These are phyloP conservation scores for Drosophila helvetica DNA, from an alignment of 2,888 invertebrate species.

Conservation along the genomic window DNA sequence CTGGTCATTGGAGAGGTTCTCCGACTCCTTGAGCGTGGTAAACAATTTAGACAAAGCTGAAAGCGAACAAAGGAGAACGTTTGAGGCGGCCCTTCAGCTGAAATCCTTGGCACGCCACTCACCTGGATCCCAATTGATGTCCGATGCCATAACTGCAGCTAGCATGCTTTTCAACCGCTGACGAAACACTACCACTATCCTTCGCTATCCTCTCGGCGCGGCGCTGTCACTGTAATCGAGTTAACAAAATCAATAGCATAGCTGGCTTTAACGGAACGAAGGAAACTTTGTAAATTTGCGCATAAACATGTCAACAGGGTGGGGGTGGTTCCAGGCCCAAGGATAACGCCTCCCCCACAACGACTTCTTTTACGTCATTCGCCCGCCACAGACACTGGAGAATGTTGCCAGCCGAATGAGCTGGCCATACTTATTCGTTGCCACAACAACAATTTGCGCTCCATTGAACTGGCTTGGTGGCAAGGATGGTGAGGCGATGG, in stretches of 20 bases:
- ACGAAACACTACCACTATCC: slow-evolving; percentile 43
- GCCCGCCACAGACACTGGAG: slow-evolving; percentile 27
- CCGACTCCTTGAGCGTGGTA: slow-evolving; percentile 92
- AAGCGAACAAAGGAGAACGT: background rate
- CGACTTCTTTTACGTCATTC: slow-evolving; percentile 33
- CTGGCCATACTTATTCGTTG: slow-evolving; percentile 28
- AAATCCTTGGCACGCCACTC: slow-evolving; percentile 38
- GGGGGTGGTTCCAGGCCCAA: slow-evolving; percentile 37
- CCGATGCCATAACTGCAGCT: slow-evolving; percentile 84
- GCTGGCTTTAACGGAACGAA: slow-evolving; percentile 34
- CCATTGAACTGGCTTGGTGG: slow-evolving; percentile 28
- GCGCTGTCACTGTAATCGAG: slow-evolving; percentile 33
- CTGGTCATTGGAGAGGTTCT: slow-evolving; percentile 90
- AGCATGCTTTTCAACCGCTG: slow-evolving; percentile 76
- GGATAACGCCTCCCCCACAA: slow-evolving; percentile 7
- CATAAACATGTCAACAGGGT: slow-evolving; percentile 51
- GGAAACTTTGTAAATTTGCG: slow-evolving; percentile 36
- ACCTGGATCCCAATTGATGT: slow-evolving; percentile 84
- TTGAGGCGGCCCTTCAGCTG: background rate
- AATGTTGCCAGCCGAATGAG: slow-evolving; percentile 30
- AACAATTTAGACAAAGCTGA: slow-evolving; percentile 92
- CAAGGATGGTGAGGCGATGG: slow-evolving; percentile 16
- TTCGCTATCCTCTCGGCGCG: slow-evolving; percentile 34
- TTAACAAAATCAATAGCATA: slow-evolving; percentile 66
- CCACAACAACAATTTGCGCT: slow-evolving; percentile 34